phyloP scores from a whole-genome alignment of 2,113 vertebrate genomes.

The Cinclus mexicanus region DNA sequence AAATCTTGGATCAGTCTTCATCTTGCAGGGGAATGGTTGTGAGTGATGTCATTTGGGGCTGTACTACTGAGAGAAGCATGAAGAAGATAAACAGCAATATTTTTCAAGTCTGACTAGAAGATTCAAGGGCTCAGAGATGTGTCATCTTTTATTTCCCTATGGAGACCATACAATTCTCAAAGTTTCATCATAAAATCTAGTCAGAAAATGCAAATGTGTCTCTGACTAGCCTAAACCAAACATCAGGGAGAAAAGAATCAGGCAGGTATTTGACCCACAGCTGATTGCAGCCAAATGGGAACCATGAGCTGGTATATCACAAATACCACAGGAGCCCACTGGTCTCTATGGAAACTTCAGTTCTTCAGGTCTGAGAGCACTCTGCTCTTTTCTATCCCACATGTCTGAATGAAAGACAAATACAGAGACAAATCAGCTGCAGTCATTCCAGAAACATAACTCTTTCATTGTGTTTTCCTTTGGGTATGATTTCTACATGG shows the following conservation, averaged over 20 bases:
- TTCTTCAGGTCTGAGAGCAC: background rate
- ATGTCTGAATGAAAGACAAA: background rate
- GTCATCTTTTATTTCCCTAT: background rate
- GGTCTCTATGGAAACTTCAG: background rate
- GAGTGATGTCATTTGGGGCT: background rate
- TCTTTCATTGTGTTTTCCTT: background rate
- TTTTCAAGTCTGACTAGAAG: background rate
- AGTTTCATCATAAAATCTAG: background rate
- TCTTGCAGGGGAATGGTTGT: background rate
- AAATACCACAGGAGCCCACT: background rate
- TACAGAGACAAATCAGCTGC: background rate
- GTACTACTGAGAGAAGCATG: background rate
- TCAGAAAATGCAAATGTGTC: background rate
- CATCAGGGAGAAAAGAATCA: background rate
- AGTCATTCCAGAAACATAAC: background rate
- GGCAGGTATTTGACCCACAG: background rate
- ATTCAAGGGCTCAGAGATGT: background rate
- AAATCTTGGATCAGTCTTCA: background rate
- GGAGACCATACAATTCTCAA: background rate
- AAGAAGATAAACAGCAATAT: background rate
- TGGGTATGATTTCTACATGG: background rate
- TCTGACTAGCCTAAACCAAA: background rate
- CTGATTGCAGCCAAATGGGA: background rate
- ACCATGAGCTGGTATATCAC: background rate
- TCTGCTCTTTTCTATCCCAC: background rate